Conservation (phyloP, 2,797 vertebrate species). For the Megalops cyprinoides region DNA sequence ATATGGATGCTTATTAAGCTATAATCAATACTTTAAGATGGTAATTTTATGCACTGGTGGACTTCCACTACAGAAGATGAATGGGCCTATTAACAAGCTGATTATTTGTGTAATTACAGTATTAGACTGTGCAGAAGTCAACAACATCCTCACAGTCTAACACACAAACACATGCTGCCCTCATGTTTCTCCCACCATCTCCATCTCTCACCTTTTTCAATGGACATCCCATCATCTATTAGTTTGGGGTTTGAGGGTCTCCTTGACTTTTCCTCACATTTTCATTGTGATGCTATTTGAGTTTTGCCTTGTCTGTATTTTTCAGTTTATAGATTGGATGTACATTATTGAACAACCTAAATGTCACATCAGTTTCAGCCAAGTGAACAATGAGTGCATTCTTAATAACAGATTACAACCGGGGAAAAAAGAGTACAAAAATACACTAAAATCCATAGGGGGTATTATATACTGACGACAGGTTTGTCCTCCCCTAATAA, state of each 20-base stretch:
- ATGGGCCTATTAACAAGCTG: slow-evolving; percentile 46
- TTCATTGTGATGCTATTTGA: background rate
- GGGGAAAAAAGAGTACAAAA: no score
- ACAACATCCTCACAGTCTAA: background rate
- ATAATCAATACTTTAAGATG: slow-evolving; percentile 56
- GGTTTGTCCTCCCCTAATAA: no score
- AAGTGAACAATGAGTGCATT: no score
- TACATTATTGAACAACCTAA: background rate
- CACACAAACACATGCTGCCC: background rate
- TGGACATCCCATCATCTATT: background rate
- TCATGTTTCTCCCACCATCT: background rate
- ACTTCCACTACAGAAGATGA: slow-evolving; percentile 40
- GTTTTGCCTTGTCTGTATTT: background rate
- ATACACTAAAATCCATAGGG: no score
- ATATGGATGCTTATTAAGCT: slow-evolving; percentile 47
- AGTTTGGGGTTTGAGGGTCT: background rate
- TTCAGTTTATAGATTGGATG: background rate
- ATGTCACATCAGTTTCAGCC: background rate
- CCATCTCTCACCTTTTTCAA: background rate
- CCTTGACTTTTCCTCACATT: background rate
- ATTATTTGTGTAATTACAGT: slow-evolving; percentile 47
- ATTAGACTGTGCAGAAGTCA: background rate
- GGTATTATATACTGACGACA: no score
- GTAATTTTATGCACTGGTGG: slow-evolving; percentile 52
- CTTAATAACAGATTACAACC: no score